phyloP scores from a whole-genome alignment of 1,140 invertebrate species.

The Bombus confusus region DNA sequence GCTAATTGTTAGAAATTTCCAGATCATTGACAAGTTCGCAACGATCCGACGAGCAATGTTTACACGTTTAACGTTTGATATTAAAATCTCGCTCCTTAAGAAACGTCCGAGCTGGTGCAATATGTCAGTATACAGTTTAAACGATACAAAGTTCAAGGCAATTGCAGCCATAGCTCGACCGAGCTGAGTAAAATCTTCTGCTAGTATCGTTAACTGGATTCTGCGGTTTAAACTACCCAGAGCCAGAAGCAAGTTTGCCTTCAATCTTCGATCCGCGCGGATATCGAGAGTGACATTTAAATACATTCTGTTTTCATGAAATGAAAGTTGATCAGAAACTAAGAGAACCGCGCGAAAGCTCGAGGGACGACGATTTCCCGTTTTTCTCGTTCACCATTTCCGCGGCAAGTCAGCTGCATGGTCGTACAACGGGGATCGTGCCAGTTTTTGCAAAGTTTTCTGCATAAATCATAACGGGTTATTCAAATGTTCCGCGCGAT shows the following conservation, averaged over 20 bases:
- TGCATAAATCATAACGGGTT: not conserved
- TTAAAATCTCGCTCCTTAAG: not conserved
- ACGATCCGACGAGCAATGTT: not conserved
- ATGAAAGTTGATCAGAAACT: not conserved
- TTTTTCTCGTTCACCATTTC: not conserved
- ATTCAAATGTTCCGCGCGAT: conserved; percentile 3
- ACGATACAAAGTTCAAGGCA: not conserved
- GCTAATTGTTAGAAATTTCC: not conserved
- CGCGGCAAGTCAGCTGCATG: too few relatives aligned
- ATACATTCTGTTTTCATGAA: not conserved
- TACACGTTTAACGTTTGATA: not conserved
- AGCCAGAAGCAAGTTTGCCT: not conserved
- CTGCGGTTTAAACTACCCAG: not conserved
- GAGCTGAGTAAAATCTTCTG: not conserved
- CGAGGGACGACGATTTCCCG: not conserved
- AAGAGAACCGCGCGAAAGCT: not conserved
- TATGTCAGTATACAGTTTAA: not conserved
- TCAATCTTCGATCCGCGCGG: not conserved
- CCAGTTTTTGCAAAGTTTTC: not conserved
- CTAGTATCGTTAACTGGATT: not conserved
- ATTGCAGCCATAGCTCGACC: not conserved
- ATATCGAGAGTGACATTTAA: not conserved
- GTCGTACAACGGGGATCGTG: not conserved
- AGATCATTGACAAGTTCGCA: not conserved
- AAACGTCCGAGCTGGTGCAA: not conserved